A percentile compares a stretch with the other conserved stretches of the same genome.
Conservation (phyloP, 2,888 invertebrate species). For the Stramonita haemastoma region DNA sequence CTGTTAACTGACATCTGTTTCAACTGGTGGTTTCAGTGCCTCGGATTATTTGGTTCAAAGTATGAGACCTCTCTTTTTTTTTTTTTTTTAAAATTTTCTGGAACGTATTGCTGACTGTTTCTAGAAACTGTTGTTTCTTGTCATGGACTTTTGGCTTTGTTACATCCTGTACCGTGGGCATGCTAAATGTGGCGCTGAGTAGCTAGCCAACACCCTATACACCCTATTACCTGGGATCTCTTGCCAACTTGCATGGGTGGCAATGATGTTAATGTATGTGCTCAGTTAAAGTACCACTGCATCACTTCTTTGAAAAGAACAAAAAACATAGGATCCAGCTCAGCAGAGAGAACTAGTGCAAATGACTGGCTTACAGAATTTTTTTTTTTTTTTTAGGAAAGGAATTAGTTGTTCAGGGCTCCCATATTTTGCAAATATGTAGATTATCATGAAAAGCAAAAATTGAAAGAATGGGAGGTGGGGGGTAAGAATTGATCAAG, state of each 20-base stretch:
- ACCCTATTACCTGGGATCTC: background rate
- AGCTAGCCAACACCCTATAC: background rate
- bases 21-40: slow-evolving; percentile 61
- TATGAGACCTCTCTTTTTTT: slow-evolving; percentile 52
- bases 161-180: slow-evolving; percentile 23
- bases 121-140: slow-evolving; percentile 19
- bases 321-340: background rate
- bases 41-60: slow-evolving; percentile 70
- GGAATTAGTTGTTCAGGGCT: background rate
- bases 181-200: slow-evolving; percentile 25
- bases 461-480: background rate
- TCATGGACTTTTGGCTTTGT: slow-evolving; percentile 22
- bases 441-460: background rate
- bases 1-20: background rate
- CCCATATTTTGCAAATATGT: background rate
- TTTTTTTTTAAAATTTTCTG: slow-evolving; percentile 11
- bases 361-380: background rate
- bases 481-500: background rate
- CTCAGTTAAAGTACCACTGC: background rate
- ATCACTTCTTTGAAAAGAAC: background rate
- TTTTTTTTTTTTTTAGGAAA: background rate
- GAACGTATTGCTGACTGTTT: slow-evolving; percentile 31
- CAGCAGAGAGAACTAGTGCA: background rate
- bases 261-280: background rate
- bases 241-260: slow-evolving; percentile 22